Evolutionary conservation across 2,113 vertebrate species (phyloP).

Genomic region (Silurus meridionalis): DNA sequence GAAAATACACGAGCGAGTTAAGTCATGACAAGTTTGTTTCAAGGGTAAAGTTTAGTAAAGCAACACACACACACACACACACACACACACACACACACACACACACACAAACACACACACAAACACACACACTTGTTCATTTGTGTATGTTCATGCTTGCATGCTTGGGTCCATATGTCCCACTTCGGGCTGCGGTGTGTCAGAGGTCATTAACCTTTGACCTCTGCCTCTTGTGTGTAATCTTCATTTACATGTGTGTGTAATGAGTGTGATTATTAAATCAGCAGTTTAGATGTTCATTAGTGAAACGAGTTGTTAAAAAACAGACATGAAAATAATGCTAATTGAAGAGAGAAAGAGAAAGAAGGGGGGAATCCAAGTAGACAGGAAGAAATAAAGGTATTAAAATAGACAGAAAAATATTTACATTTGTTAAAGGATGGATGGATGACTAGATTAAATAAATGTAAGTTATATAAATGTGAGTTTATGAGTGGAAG

Average conservation of each 20-base stretch:
- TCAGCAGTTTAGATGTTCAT: background rate
- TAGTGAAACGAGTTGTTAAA: background rate
- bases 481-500: too few relatives aligned
- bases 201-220: constrained; percentile 12
- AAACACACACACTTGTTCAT: background rate
- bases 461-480: too few relatives aligned
- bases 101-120: constrained; percentile 10
- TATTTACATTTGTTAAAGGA: background rate
- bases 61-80: constrained; percentile 12
- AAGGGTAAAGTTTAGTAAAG: background rate
- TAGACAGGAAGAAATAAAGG: background rate
- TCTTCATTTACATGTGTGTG: background rate
- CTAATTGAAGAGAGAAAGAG: background rate
- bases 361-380: too few relatives aligned
- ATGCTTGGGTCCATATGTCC: background rate
- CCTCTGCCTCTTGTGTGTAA: background rate
- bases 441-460: background rate
- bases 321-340: background rate
- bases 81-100: background rate
- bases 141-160: background rate
- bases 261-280: constrained; percentile 29
- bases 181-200: background rate
- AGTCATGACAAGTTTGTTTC: constrained; percentile 2
- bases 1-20: constrained; percentile 50
- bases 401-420: too few relatives aligned